Percentiles rank a stretch among this genome's conserved stretches.
These are phyloP conservation scores for Mesitornis unicolor DNA, from an alignment of 2,113 vertebrate genomes.

Conservation along the genomic window DNA sequence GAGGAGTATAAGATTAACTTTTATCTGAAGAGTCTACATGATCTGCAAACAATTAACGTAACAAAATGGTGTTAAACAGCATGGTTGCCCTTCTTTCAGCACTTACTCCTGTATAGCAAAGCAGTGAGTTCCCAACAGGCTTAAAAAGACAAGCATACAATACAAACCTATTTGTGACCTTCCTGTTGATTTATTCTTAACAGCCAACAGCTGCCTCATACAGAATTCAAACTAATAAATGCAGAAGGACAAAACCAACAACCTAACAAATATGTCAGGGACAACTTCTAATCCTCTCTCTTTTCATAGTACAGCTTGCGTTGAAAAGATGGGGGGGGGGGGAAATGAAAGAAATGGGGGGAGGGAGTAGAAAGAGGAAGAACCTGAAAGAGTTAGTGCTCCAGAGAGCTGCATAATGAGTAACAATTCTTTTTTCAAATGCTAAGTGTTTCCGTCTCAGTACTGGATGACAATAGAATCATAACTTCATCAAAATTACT, in stretches of 20 bases:
- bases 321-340: neutral
- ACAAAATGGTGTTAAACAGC: neutral
- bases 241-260: neutral
- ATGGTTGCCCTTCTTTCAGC: neutral
- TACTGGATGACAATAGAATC: neutral
- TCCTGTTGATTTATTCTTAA: constrained; percentile 22
- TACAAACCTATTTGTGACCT: neutral
- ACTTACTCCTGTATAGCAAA: neutral
- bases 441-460: neutral
- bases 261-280: neutral
- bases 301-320: neutral
- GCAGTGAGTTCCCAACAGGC: neutral
- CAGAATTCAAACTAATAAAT: neutral
- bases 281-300: neutral
- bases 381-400: neutral
- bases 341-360: neutral
- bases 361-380: neutral
- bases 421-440: neutral
- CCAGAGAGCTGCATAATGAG: neutral
- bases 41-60: neutral
- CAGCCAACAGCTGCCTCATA: neutral
- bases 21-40: neutral
- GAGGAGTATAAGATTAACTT: constrained; percentile 2
- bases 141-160: neutral
- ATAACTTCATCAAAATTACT: neutral